A percentile compares a stretch with the other conserved stretches of the same genome.
These are phyloP conservation scores for Bombyx mandarina DNA, from an alignment of 1,140 invertebrate genomes.

Conservation along the genomic window DNA sequence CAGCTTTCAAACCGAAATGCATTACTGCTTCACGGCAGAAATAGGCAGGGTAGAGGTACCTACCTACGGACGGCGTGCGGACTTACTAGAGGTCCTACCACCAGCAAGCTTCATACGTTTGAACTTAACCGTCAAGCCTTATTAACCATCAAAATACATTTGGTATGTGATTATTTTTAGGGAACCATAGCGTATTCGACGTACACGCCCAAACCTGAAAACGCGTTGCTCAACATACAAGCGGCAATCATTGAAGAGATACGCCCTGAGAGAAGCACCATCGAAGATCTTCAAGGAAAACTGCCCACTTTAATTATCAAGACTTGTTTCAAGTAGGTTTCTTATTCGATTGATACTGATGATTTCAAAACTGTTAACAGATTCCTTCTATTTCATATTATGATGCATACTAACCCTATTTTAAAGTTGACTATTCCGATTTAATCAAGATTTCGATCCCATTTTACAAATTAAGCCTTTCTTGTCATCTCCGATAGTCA, in stretches of 20 bases:
- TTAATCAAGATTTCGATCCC: too few species aligned
- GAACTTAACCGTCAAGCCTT: not conserved
- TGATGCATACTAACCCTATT: not conserved
- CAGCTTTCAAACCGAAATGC: too few species aligned
- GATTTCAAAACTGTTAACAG: too few species aligned
- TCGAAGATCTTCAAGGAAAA: constrained; percentile 75
- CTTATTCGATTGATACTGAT: not conserved
- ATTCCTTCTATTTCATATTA: not conserved
- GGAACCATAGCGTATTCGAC: constrained; percentile 73
- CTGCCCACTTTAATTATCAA: constrained; percentile 73
- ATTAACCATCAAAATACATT: not conserved
- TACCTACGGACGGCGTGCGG: too few species aligned
- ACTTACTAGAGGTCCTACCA: too few species aligned
- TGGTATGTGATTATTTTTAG: constrained; percentile 33
- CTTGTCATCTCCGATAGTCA: too few species aligned
- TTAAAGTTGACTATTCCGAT: not conserved
- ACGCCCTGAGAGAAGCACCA: constrained; percentile 70
- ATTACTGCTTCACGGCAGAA: too few species aligned
- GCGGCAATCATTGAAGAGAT: constrained; percentile 74
- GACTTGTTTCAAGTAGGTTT: constrained; percentile 73
- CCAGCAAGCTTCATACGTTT: not conserved
- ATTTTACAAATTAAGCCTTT: too few species aligned
- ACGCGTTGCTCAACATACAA: constrained; percentile 71
- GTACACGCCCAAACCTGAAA: constrained; percentile 70
- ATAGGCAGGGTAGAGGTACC: too few species aligned